Conservation (phyloP, 2,888 invertebrate genomes). For the Apotomis turbidana region DNA sequence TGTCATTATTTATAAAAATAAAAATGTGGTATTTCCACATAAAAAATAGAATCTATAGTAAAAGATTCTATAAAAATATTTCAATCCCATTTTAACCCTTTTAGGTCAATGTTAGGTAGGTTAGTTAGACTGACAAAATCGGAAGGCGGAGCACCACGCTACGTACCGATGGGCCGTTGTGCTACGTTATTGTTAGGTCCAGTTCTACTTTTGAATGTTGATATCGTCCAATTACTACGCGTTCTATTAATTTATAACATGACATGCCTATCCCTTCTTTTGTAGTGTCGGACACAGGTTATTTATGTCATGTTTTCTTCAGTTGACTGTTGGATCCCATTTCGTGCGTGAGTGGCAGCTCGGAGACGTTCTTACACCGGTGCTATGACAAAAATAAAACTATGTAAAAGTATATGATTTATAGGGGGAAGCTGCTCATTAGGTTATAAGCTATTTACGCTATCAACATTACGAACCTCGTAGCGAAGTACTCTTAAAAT, state of each 20-base stretch:
- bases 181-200: no score
- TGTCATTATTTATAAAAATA: no score
- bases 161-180: no score
- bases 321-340: conserved; percentile 42
- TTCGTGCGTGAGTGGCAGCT: conserved; percentile 43
- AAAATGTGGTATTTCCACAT: no score
- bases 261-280: conserved; percentile 6
- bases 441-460: conserved; percentile 1
- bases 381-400: conserved; percentile 43
- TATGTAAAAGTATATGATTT: conserved; percentile 10
- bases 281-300: conserved; percentile 20
- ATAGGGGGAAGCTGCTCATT: conserved; percentile 4
- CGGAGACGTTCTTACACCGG: conserved; percentile 29
- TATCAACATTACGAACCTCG: not conserved
- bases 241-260: conserved; percentile 22
- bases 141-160: no score
- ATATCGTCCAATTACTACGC: not conserved
- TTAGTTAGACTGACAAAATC: no score
- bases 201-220: no score
- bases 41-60: no score
- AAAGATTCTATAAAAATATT: no score
- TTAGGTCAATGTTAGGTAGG: no score
- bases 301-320: conserved; percentile 28
- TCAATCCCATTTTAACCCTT: no score
- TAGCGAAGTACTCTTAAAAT: not conserved